Conservation (phyloP, 1,140 invertebrate species). For the Scaptomyza graminum region DNA sequence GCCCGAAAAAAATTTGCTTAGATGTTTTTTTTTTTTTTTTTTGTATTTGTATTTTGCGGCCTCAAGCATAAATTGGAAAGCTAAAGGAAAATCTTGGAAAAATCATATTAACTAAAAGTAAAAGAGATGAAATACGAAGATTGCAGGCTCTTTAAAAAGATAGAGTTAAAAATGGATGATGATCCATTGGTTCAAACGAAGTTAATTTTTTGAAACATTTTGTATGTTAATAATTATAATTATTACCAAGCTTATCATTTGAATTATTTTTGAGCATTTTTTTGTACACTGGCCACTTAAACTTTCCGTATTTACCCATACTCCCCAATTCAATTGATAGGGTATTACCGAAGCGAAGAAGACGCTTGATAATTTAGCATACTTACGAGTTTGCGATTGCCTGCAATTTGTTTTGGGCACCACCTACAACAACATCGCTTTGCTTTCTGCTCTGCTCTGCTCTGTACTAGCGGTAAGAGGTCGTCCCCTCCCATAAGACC, state of each 20-base stretch:
- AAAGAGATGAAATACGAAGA: background rate
- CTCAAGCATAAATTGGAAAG: conserved; percentile 71
- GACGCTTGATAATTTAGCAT: conserved; percentile 78
- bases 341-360: conserved; percentile 47
- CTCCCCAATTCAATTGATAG: background rate
- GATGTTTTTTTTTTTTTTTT: conserved; percentile 31
- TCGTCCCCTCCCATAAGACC: conserved; percentile 43
- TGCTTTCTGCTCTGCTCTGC: conserved; percentile 30
- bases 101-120: conserved; percentile 29
- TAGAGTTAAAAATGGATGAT: no score
- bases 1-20: conserved; percentile 47
- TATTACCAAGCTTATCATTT: no score
- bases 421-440: conserved; percentile 67
- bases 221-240: no score
- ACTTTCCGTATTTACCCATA: background rate
- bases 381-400: conserved; percentile 76
- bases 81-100: conserved; percentile 56
- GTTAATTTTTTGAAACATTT: no score
- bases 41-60: conserved; percentile 27
- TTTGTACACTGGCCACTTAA: no score
- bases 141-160: conserved; percentile 4
- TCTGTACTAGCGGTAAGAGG: conserved; percentile 60
- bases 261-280: no score
- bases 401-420: conserved; percentile 79
- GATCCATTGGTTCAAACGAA: no score